These are phyloP conservation scores for Andrena bicolor DNA, from an alignment of 2,888 invertebrate genomes.

Conservation along the genomic window DNA sequence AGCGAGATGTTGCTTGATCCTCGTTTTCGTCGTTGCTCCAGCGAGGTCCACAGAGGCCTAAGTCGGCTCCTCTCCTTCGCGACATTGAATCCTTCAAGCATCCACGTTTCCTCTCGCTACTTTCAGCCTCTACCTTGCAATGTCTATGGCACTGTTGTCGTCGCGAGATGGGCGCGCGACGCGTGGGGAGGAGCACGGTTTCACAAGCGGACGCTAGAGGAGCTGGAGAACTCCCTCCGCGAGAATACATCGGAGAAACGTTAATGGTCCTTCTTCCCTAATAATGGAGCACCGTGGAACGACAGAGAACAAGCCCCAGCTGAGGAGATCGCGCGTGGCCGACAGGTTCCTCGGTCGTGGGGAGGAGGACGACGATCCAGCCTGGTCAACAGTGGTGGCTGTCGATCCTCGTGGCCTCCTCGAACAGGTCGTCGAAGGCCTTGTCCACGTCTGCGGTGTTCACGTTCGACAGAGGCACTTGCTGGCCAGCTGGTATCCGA, in stretches of 20 bases:
- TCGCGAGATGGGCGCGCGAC: background rate
- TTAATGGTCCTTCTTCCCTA: conserved; percentile 14
- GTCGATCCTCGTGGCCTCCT: conserved; percentile 80
- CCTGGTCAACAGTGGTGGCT: conserved; percentile 73
- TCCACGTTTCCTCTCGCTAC: background rate
- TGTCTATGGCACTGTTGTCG: conserved; percentile 16
- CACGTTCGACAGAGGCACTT: conserved; percentile 79
- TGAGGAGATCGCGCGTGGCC: conserved; percentile 8
- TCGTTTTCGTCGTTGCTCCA: conserved; percentile 17
- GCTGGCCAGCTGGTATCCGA: conserved; percentile 40
- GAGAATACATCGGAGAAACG: background rate
- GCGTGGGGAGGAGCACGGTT: conserved; percentile 1
- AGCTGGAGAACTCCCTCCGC: background rate
- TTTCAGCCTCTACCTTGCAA: background rate
- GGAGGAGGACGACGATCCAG: background rate
- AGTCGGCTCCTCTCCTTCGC: background rate
- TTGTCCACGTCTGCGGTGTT: conserved; percentile 93
- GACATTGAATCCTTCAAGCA: background rate
- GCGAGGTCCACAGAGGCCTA: background rate
- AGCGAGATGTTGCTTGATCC: conserved; percentile 1
- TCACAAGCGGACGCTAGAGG: background rate
- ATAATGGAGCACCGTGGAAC: background rate
- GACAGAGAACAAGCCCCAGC: conserved; percentile 20
- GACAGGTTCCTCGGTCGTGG: conserved; percentile 12
- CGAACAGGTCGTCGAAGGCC: conserved; percentile 94